These are phyloP conservation scores for Macroteleia sp. DNA, from an alignment of 2,888 invertebrate species.

Conservation along the genomic window DNA sequence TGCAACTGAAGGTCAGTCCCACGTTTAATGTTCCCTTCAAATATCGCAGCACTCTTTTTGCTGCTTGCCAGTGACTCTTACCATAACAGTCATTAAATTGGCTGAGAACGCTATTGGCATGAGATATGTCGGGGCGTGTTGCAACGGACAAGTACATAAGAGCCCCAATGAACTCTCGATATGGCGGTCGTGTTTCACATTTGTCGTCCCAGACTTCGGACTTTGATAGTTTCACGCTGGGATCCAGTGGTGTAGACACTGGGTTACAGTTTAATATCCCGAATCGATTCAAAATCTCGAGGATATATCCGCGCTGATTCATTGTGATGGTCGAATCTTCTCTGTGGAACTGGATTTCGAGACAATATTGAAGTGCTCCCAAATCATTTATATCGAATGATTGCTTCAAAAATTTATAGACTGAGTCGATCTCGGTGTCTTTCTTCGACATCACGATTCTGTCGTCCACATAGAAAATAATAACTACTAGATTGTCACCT, in stretches of 20 bases:
- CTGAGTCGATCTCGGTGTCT: constrained; percentile 30
- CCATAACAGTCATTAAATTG: constrained; percentile 43
- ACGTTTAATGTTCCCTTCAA: neutral
- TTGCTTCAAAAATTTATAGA: constrained; percentile 50
- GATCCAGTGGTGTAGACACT: constrained; percentile 1
- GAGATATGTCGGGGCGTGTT: constrained; percentile 60
- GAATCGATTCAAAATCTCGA: constrained; percentile 13
- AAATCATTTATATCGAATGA: constrained; percentile 67
- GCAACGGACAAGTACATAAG: constrained; percentile 55
- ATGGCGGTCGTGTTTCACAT: neutral
- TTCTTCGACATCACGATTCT: constrained; percentile 47
- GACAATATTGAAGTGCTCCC: constrained; percentile 60
- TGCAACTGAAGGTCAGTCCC: constrained; percentile 1
- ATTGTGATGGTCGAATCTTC: neutral
- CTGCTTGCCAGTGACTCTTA: neutral
- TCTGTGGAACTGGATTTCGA: constrained; percentile 68
- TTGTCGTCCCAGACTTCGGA: neutral
- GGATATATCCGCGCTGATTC: neutral
- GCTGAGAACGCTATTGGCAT: constrained; percentile 11
- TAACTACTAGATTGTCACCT: neutral
- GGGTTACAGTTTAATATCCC: neutral
- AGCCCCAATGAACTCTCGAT: constrained; percentile 37
- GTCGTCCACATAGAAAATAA: constrained; percentile 16
- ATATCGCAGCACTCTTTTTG: constrained; percentile 2
- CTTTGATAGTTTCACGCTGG: neutral